Evolutionary conservation across 2,888 invertebrate genomes (phyloP).

Genomic region (Microchrysa polita): DNA sequence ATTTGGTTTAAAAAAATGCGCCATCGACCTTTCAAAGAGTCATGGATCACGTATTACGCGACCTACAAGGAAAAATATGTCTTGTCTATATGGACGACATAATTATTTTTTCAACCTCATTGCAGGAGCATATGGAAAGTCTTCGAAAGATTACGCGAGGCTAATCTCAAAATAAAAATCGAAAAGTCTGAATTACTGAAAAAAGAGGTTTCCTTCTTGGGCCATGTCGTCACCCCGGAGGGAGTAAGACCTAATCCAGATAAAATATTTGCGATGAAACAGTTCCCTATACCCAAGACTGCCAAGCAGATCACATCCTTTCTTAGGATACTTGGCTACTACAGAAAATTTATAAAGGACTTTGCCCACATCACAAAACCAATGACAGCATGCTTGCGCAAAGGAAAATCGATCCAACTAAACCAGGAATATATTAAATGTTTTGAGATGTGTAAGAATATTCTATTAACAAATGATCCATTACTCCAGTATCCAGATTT

Average conservation of each 20-base stretch:
- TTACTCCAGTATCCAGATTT: conserved; percentile 59
- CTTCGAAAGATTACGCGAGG: conserved; percentile 51
- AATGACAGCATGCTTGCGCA: conserved; percentile 44
- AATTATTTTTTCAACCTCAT: conserved; percentile 53
- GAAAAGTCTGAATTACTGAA: conserved; percentile 54
- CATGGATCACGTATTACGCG: conserved; percentile 52
- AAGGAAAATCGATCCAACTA: background rate
- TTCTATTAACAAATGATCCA: conserved; percentile 44
- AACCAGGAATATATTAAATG: background rate
- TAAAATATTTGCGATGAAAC: conserved; percentile 50
- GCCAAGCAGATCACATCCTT: conserved; percentile 50
- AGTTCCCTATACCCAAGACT: conserved; percentile 50
- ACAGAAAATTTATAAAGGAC: conserved; percentile 51
- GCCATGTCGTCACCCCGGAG: conserved; percentile 55
- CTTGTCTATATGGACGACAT: conserved; percentile 57
- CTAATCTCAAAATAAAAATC: conserved; percentile 54
- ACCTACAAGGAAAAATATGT: conserved; percentile 51
- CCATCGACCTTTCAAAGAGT: conserved; percentile 42
- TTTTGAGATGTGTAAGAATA: conserved; percentile 16
- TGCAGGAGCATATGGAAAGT: conserved; percentile 55
- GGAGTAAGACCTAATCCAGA: conserved; percentile 55
- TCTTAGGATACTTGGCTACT: conserved; percentile 50
- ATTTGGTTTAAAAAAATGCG: conserved; percentile 36
- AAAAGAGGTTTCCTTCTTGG: conserved; percentile 55
- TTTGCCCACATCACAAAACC: conserved; percentile 49